phyloP scores from a whole-genome alignment of 1,140 invertebrate species.

The Heterodera carotae region DNA sequence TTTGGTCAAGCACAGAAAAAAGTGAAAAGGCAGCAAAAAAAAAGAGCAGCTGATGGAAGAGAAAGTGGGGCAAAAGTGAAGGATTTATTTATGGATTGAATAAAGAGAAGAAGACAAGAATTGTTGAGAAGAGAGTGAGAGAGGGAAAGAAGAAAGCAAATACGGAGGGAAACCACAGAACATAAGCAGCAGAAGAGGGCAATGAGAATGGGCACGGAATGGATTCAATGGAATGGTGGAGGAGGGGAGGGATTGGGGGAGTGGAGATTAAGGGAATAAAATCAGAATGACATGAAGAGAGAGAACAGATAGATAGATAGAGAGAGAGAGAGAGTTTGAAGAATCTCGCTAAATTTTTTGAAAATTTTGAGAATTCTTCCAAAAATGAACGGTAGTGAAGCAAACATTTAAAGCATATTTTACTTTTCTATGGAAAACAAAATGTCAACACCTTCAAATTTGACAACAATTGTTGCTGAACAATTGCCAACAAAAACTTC shows the following conservation, averaged over 20 bases:
- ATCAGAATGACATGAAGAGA: too few species aligned
- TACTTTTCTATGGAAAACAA: not conserved
- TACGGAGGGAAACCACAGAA: not conserved
- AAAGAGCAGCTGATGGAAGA: slow-evolving; percentile 9
- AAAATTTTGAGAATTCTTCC: too few species aligned
- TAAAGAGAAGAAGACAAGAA: not conserved
- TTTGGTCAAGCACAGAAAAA: not conserved
- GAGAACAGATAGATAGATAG: too few species aligned
- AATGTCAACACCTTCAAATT: not conserved
- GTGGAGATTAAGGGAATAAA: too few species aligned
- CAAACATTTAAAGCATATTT: too few species aligned
- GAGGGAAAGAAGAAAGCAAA: not conserved
- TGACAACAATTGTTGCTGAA: not conserved
- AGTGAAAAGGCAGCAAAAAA: slow-evolving; percentile 1
- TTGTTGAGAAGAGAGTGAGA: not conserved
- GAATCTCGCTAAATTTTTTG: too few species aligned
- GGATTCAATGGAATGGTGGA: not conserved
- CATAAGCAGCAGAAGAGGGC: too few species aligned
- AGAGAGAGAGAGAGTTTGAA: too few species aligned
- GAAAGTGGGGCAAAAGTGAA: not conserved
- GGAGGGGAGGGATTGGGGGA: too few species aligned
- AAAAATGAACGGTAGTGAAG: too few species aligned
- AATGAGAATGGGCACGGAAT: not conserved
- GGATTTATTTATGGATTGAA: slow-evolving; percentile 2
- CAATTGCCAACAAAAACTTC: slow-evolving; percentile 31